These are phyloP conservation scores for Canis aureus DNA, from an alignment of 2,113 vertebrate genomes.

Conservation along the genomic window DNA sequence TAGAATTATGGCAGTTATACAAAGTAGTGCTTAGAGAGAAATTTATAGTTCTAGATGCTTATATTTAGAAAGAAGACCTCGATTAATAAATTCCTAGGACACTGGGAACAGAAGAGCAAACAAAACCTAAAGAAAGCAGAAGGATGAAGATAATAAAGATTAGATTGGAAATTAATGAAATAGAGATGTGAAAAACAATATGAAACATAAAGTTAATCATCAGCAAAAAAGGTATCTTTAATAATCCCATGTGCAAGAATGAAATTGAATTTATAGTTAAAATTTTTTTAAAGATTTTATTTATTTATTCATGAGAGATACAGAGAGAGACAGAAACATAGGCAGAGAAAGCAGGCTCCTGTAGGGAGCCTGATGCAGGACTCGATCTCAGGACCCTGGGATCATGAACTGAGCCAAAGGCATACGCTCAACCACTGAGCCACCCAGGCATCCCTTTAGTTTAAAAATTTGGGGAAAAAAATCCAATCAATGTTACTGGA, in stretches of 20 bases:
- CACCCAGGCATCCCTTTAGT: too few relatives aligned
- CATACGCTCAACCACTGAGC: too few relatives aligned
- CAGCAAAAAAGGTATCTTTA: neutral
- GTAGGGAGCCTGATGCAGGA: too few relatives aligned
- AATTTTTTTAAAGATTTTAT: too few relatives aligned
- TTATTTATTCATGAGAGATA: too few relatives aligned
- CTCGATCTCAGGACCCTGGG: too few relatives aligned
- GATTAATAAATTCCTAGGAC: neutral
- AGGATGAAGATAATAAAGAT: neutral
- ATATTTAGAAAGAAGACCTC: neutral
- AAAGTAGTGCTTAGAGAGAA: neutral
- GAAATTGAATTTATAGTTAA: neutral
- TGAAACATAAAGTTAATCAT: neutral
- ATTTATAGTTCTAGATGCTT: neutral
- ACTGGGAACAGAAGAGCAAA: neutral
- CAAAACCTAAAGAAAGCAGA: neutral
- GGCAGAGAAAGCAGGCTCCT: too few relatives aligned
- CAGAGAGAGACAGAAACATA: too few relatives aligned
- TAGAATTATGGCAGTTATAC: too few relatives aligned
- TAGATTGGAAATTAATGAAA: neutral
- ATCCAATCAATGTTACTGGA: neutral
- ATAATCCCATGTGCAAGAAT: neutral
- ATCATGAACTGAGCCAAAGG: too few relatives aligned
- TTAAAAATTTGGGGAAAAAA: neutral
- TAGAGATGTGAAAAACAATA: neutral